These are phyloP conservation scores for Chironomus riparius DNA, from an alignment of 2,888 invertebrate genomes.

Conservation along the genomic window DNA sequence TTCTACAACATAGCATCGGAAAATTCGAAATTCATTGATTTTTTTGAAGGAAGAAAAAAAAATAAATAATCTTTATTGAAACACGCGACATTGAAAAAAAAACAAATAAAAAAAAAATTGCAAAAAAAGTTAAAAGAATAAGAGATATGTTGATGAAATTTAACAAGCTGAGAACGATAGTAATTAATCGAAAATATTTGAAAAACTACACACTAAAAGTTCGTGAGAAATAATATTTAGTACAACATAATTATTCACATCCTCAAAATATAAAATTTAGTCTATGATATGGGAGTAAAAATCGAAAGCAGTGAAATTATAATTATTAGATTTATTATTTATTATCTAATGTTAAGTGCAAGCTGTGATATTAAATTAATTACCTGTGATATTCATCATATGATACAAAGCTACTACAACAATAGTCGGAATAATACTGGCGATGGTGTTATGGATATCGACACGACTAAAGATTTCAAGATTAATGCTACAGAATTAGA, in stretches of 20 bases:
- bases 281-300: slow-evolving; percentile 22
- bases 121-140: neutral
- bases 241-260: neutral
- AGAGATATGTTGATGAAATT: slow-evolving; percentile 22
- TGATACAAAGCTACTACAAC: neutral
- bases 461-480: neutral
- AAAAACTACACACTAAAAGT: slow-evolving; percentile 1
- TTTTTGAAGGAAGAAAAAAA: neutral
- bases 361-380: slow-evolving; percentile 25
- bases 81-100: neutral
- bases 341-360: slow-evolving; percentile 8
- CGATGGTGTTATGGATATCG: neutral
- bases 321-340: slow-evolving; percentile 22
- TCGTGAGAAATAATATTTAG: neutral
- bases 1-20: neutral
- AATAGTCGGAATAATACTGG: neutral
- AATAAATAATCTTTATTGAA: too few relatives aligned
- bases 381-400: slow-evolving; percentile 25
- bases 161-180: neutral
- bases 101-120: neutral
- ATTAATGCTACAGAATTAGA: slow-evolving; percentile 15
- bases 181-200: slow-evolving; percentile 22
- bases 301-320: slow-evolving; percentile 11
- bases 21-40: too few relatives aligned
- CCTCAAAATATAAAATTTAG: neutral